Evolutionary conservation across 1,140 invertebrate genomes (phyloP), one percentile per base, ranked within the genome.

Genomic region (Ceratosolen fusciceps): DNA sequence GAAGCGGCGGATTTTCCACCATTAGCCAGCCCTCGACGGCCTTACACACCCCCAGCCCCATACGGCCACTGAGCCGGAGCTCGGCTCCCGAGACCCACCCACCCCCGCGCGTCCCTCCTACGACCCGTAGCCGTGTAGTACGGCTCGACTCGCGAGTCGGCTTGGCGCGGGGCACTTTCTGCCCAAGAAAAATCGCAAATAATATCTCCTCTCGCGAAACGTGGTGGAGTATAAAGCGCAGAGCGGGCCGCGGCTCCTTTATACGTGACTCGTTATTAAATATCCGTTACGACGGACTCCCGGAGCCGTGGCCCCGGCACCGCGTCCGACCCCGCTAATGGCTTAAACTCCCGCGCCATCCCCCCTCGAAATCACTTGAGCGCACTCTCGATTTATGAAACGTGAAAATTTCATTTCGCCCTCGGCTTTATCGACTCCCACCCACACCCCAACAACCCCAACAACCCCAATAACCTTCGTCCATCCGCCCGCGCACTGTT

Each of bases 181-280:
- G 85, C 81, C 79, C 82, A 85, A 85, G 85, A 86, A 86, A 87
- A 87, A 86, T 87, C 86, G 86, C 85, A 87, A 87, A 87, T 80
- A 80, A 80, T 85, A 86, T 86, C 85, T 86, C 82, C 79, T 84
- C 82, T 83, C 68, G 77, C 76, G 74, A 81, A 78, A 79, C 80
- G 58, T 73, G n/a, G n/a, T n/a, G n/a, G n/a, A n/a, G n/a, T n/a
- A n/a, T n/a, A n/a, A 80, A 76, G 77, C 77, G 74, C 56, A 80
- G 65, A 76, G 74, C 74, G 58, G n/a, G 77, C 65, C 19, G 74
- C 67, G 79, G 74, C 65, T 80, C 79, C 67, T 76, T 80, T 68
- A 80, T 80, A 80, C 79, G 79, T 77, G 79, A 80, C 79, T 80
- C 79, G 79, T 80, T 80, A 77, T 80, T 80, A 73, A 80, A 80